Conservation (phyloP, 2,113 vertebrate genomes). For the Jaculus jaculus region DNA sequence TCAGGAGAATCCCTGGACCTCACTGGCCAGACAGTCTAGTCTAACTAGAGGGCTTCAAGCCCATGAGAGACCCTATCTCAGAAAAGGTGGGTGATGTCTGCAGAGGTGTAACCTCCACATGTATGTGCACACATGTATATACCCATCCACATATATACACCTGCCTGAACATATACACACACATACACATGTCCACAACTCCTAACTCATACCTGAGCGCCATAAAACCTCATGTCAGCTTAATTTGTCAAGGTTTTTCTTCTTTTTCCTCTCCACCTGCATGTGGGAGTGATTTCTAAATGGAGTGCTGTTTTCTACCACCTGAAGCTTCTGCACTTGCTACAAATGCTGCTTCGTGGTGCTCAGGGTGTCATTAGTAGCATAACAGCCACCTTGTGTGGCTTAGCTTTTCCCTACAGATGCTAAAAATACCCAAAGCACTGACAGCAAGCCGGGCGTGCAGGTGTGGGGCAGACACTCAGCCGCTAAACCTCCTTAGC, state of each 20-base stretch:
- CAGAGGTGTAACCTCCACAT: too few relatives aligned
- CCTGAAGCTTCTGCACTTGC: background rate
- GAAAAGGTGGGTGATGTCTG: too few relatives aligned
- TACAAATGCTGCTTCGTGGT: slow-evolving; percentile 57
- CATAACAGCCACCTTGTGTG: slow-evolving; percentile 27
- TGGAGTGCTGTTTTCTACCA: slow-evolving; percentile 10
- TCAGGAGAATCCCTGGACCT: too few relatives aligned
- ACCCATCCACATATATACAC: too few relatives aligned
- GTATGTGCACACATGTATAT: too few relatives aligned
- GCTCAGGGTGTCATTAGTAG: slow-evolving; percentile 48
- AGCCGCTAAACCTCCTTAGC: background rate
- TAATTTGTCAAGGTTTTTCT: background rate
- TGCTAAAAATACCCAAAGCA: slow-evolving; percentile 69
- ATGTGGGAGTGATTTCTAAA: background rate
- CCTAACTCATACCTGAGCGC: background rate
- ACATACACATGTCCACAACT: too few relatives aligned
- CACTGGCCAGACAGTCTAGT: too few relatives aligned
- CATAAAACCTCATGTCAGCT: background rate
- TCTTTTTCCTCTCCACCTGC: background rate
- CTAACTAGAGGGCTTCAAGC: too few relatives aligned
- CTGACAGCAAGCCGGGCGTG: slow-evolving; percentile 21
- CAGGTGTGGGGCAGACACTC: background rate
- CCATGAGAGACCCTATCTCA: too few relatives aligned
- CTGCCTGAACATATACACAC: too few relatives aligned
- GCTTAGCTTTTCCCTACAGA: slow-evolving; percentile 54